These are phyloP conservation scores for Opisthocomus hoazin DNA, from an alignment of 2,113 vertebrate genomes.

Conservation along the genomic window DNA sequence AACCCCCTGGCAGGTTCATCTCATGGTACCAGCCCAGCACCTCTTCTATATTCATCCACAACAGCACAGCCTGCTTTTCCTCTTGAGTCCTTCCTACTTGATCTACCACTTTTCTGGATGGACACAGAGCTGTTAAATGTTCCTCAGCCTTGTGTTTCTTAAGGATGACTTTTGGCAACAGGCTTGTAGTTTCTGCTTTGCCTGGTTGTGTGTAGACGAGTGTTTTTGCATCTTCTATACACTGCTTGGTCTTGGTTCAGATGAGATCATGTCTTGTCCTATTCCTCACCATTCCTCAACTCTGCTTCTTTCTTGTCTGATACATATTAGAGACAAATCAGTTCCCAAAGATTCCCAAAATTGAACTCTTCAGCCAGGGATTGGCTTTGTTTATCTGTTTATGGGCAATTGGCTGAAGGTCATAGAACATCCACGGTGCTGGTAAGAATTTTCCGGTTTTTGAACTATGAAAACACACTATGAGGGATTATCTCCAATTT, in stretches of 20 bases:
- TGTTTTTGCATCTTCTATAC: not conserved
- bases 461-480: not conserved
- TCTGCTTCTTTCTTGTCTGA: not conserved
- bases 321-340: not conserved
- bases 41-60: not conserved
- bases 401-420: not conserved
- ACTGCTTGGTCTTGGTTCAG: not conserved
- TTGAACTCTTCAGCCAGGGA: not conserved
- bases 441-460: not conserved
- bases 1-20: not conserved
- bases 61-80: not conserved
- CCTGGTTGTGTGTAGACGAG: not conserved
- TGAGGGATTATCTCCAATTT: not conserved
- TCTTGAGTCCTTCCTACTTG: rapidly evolving
- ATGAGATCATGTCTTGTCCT: constrained; percentile 37
- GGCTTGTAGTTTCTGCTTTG: not conserved
- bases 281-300: not conserved
- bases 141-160: not conserved
- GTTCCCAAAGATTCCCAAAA: not conserved
- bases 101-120: not conserved
- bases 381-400: not conserved
- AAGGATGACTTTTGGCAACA: not conserved
- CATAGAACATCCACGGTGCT: not conserved
- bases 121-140: not conserved
- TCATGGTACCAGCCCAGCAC: not conserved